Conservation (phyloP, 2,113 vertebrate species). For the Pygoscelis adeliae region DNA sequence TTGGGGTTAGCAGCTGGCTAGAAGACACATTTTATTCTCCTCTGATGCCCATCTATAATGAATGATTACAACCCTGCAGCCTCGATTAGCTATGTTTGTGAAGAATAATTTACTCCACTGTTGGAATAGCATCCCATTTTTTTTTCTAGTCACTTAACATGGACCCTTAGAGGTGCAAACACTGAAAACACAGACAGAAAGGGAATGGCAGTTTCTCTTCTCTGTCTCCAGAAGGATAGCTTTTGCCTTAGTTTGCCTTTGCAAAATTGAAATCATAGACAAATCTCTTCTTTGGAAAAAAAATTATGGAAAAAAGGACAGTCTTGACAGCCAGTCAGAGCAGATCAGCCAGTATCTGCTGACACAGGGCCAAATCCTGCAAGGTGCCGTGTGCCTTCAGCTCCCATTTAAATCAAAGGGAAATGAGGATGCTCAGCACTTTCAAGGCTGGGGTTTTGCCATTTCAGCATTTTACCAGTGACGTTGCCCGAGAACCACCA, state of each 20-base stretch:
- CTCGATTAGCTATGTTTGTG: constrained; percentile 14
- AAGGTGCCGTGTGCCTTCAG: neutral
- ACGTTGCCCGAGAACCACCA: rapidly evolving
- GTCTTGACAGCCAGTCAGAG: neutral
- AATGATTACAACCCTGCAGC: neutral
- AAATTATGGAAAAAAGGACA: neutral
- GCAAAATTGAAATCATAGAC: neutral
- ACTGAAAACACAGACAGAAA: neutral
- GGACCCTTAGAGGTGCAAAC: neutral
- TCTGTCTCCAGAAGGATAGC: neutral
- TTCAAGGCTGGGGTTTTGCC: neutral
- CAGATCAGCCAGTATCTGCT: neutral
- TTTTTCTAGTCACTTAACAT: neutral
- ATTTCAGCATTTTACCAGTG: neutral
- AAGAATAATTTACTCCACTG: constrained; percentile 24
- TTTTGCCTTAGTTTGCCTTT: constrained; percentile 17
- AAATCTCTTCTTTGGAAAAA: neutral
- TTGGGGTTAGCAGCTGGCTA: neutral
- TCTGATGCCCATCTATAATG: neutral
- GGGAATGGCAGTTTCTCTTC: neutral
- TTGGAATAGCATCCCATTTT: neutral
- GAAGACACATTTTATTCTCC: neutral
- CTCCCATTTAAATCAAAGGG: neutral
- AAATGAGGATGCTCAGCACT: neutral
- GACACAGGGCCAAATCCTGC: neutral